phyloP scores from a whole-genome alignment of 2,797 vertebrate genomes.

The Adelosebastes latens region DNA sequence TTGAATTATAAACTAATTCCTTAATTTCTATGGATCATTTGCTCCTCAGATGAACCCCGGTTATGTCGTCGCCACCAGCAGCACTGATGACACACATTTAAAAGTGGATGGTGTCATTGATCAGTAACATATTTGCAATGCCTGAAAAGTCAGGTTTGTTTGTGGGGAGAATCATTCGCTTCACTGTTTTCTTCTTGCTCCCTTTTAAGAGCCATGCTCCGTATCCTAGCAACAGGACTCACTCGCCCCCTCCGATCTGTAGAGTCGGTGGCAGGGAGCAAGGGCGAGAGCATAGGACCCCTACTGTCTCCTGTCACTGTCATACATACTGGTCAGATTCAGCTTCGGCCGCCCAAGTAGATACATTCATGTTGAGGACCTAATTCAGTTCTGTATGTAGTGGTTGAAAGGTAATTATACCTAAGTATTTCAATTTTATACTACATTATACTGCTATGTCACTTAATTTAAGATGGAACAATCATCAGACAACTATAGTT shows the following conservation, averaged over 20 bases:
- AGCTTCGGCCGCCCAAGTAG: background rate
- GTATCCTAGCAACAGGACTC: constrained; percentile 86
- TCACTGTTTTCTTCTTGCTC: constrained; percentile 63
- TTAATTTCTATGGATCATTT: constrained; percentile 68
- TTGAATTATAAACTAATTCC: constrained; percentile 62
- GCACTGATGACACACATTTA: constrained; percentile 18
- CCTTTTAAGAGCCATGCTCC: constrained; percentile 71
- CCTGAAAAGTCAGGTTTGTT: constrained; percentile 72
- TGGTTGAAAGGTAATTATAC: background rate
- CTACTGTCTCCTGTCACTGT: constrained; percentile 67
- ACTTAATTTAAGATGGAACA: background rate
- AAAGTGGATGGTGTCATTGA: constrained; percentile 61
- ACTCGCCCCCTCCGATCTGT: constrained; percentile 50
- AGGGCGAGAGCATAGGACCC: constrained; percentile 66
- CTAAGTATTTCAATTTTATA: no score
- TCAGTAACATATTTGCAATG: constrained; percentile 67
- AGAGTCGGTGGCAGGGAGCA: constrained; percentile 59
- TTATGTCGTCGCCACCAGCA: constrained; percentile 5
- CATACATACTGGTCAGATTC: constrained; percentile 52
- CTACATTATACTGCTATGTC: background rate
- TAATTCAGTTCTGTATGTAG: background rate
- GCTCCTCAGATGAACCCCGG: constrained; percentile 23
- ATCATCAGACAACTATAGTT: background rate
- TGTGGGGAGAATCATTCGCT: constrained; percentile 65
- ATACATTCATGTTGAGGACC: background rate